Evolutionary conservation across 2,113 vertebrate species (phyloP), one percentile per base, ranked within the genome.

Genomic region (Craseonycteris thonglongyai): DNA sequence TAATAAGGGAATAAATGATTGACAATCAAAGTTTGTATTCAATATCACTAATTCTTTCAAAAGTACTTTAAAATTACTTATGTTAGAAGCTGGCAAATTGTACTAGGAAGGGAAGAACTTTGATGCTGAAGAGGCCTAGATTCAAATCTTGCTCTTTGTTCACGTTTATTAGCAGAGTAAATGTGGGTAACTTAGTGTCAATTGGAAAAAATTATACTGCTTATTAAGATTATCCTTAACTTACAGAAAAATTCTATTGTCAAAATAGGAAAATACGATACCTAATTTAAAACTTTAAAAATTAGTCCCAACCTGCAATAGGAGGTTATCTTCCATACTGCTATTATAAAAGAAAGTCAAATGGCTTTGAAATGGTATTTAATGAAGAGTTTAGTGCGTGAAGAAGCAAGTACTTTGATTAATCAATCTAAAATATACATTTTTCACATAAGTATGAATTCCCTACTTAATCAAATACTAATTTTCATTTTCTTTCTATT

Each of bases 41-140:
- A 40, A 42, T 81, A 56, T 84, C n/a, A 71, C 16, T 88, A 38
- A 71, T 59, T 86, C 42, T 75, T 63, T 86, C n/a, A 86, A 68
- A 80, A 81, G 47, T 7, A 75, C 30, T 84, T 84, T 61, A 59
- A 88, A 94, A 84, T 89, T 81, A 82, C 24, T 83, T 94, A 54
- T 33, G 78, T 35, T 22, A 91, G 49, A 30, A 91, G 4, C 56
- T 42, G 4, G n/a, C 54, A 92, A 51, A 75, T 86, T 61, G 83
- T 51, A 24, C 10, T 54, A 83, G 12, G 65, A 69, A 83, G 42
- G 49, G 35, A 5, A 54, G 11, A 84, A 84, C 24, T 93, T 79
- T 26, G 49, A 75, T 86, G 40, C n/a, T 42, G 40, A 83, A 89
- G 69, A 63, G 47, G 65, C 6, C 26, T 58, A 26, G 35, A 66